Evolutionary conservation across 2,113 vertebrate species (phyloP), one percentile per base, ranked within the genome.

Genomic region (Cairina moschata): DNA sequence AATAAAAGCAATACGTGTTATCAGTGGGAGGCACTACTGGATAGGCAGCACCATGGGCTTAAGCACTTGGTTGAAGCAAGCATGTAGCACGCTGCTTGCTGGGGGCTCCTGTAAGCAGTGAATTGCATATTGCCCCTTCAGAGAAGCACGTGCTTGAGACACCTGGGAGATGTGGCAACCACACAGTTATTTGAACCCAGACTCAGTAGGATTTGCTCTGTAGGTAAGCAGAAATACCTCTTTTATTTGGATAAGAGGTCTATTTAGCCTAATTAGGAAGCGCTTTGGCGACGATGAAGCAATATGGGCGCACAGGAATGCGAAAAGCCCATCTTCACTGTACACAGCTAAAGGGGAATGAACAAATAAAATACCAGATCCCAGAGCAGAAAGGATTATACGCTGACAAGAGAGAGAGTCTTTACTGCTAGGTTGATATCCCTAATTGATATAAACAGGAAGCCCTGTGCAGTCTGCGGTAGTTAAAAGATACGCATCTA

Each of bases 401-500:
- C 90, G 7, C 18, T 96, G 92, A 62, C 83, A 56, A 60, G 69
- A 29, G 50, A 83, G 40, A 83, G 59, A 90, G 75, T 85, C 91
- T 87, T 92, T 88, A 87, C 52, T 80, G 58, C 88, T 80, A 88
- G 73, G 36, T 91, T 88, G 88, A 83, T 91, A 84, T 58, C 73
- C 81, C 75, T 96, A 88, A 92, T 77, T 96, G 94, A 92, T 97
- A 93, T 91, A 90, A 97, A 94, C 85, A 75, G 21, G 72, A 91
- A 74, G 72, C 87, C 55, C 34, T 73, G 32, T 68, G 50, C 60
- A 84, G 68, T 93, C 91, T 92, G 93, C 72, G 59, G 84, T 91
- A 92, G 79, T 96, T 97, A 87, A 90, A 97, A 96, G 88, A 96
- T 91, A 91, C 0, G 6, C 87, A 96, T 97, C 93, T 96, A 96